Base-by-base conservation (phyloP, 2,888 invertebrate species). In the Tridacna crocea region DNA sequence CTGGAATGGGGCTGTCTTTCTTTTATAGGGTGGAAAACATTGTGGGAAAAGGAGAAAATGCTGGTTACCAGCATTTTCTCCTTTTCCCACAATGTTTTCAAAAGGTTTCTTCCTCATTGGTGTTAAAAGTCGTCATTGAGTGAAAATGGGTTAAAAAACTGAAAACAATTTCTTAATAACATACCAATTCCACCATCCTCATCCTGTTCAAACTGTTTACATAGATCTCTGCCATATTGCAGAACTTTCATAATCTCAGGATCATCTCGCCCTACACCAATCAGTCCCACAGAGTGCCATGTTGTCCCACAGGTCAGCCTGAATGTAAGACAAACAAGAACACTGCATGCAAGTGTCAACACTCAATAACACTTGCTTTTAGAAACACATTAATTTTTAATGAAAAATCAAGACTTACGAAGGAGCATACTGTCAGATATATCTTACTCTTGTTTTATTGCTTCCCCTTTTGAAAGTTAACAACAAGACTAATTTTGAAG, bases 211-310 rank as follows among this genome's bases (percentile, higher is more conserved):
- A 94, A 89, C 24, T 90, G 79, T 70, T 91, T 88, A 86, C 94
- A 94, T 55, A 94, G 90, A 24, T 91, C 77, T 27, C 89, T 79
- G 70, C 93, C 92, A 86, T 94, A 93, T 19, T 86, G 86, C 8
- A 88, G 80, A 47, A 94, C 83, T 58, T 96, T 96, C 0, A 97
- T 97, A 95, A 98, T 98, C 0, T 97, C 96, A 78, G 96, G 95
- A 66, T 96, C 97, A 8, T 87, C 79, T 68, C 90, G 89, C 3
- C 92, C 82, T n/a, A 91, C 89, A 11, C 93, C 92, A 22, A 94
- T 86, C 72, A 94, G 85, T 4, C 94, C 94, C 22, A 92, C 93
- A 22, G 94, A 89, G 0, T 94, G 93, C 93, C 94, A 94, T 12
- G 94, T 93, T 17, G 94, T 93, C 19, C 94, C 94, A 87, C 93